Base-by-base conservation (phyloP, 2,797 vertebrate genomes). In the Parambassis ranga region DNA sequence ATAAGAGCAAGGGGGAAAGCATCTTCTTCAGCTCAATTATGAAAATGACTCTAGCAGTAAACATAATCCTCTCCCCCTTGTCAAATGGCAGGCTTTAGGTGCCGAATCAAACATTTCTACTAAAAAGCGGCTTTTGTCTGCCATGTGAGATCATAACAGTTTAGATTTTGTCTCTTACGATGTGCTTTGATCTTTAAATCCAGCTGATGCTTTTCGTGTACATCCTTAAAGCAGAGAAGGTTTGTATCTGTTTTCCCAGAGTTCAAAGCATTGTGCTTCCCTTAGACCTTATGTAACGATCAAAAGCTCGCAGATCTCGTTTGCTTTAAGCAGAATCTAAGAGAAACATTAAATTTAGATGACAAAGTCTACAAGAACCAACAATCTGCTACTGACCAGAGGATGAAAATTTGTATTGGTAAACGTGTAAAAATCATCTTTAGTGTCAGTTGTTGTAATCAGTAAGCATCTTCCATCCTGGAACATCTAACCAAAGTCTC, bases 71-170 rank as follows among this genome's bases (percentile, higher is more conserved):
- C 42, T 37, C 6, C 13, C 22, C 13, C 2, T 1, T 41, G 53
- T 47, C 16, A 56, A 42, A 31, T 36, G 11, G 3, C 2, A 9
- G 39, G 30, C 52, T 53, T 44, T 10, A 10, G 31, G 11, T 22
- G 22, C 32, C 49, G 33, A 60, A 52, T 56, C 32, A 58, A 60
- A 19, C 16, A 14, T 37, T 18, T 32, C 19, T 19, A 56, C 70
- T 16, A 4, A 56, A 31, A 9, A n/a, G 18, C 8, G 2, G 7
- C 2, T 23, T 32, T 33, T 47, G 3, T 26, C n/a, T 8, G 4
- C 23, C 13, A 15, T 5, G 7, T 51, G 10, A 26, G 7, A 44
- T 28, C 7, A n/a, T 11, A 9, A 26, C 8, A 37, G 11, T 32
- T 53, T 35, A 10, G 1, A 32, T 27, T 30, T 32, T 2, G 10